Base-by-base conservation (phyloP, 2,888 invertebrate genomes). In the Folsomia manolachei region DNA sequence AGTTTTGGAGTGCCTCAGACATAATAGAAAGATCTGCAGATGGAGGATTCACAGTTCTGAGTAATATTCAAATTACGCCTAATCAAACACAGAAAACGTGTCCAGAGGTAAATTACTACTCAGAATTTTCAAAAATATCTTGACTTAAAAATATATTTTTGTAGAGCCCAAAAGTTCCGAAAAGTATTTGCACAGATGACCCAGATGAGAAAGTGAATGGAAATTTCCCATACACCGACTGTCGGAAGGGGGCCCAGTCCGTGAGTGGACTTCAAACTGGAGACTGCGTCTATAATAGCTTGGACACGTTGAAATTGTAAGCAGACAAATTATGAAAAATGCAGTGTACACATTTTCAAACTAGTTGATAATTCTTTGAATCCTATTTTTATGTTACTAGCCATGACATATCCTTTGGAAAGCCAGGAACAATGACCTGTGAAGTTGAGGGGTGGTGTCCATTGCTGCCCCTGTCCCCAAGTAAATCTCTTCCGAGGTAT, bases 361-460 rank as follows among this genome's bases (percentile, higher is more conserved):
- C 27, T 19, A 52, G 23, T 67, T 56, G 23, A 53, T 27, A 19
- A 65, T 65, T 65, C 9, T 65, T 19, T 14, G 2, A 19, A 4
- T 27, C 21, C 11, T n/a, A 51, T 56, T 56, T 56, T n/a, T 26
- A 27, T 56, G 14, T 51, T 66, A 56, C 1, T 27, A 77, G 77
- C 65, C 75, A 77, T 66, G 74, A 75, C 61, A 75, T 77, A 72
- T 56, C 73, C n/a, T 74, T 63, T 67, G 75, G 77, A n/a, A 65
- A 74, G 18, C 77, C 77, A 18, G 77, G 77, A 14, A 77, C 77
- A 23, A 67, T 19, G 67, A 77, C 77, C 1, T 77, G 77, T 52
- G 77, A 77, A 52, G 72, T 77, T 1, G 75, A 75, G 7, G 75
- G 77, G 9, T 77, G 77, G 77, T 77, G 77, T 53, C 77, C 77